Evolutionary conservation across 2,888 invertebrate species (phyloP).

Genomic region (Busseola fusca): DNA sequence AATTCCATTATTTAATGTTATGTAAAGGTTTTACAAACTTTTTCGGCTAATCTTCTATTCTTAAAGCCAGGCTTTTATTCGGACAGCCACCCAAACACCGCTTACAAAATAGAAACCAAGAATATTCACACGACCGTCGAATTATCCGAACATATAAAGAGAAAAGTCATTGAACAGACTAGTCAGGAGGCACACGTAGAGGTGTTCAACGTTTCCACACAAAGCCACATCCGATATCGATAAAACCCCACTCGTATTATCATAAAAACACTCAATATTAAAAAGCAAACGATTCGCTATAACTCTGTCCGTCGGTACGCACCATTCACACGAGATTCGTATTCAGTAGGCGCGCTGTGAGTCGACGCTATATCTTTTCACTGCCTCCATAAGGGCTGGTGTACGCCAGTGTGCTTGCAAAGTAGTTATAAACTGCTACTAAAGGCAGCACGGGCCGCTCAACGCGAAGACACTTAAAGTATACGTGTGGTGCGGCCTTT

Average conservation of each 20-base stretch:
- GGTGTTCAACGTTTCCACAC: constrained; percentile 66
- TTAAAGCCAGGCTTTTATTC: not conserved
- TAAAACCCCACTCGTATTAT: constrained; percentile 72
- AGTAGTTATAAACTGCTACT: constrained; percentile 82
- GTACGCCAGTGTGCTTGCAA: constrained; percentile 74
- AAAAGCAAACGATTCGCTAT: constrained; percentile 77
- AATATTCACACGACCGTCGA: constrained; percentile 24
- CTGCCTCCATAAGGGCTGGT: constrained; percentile 80
- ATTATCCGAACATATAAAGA: constrained; percentile 51
- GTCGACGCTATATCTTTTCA: constrained; percentile 82
- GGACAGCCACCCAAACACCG: not conserved
- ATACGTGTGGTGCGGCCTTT: constrained; percentile 74
- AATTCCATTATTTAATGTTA: not conserved
- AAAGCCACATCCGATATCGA: constrained; percentile 69
- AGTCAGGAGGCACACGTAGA: constrained; percentile 60
- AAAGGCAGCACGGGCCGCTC: constrained; percentile 69
- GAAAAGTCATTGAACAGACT: constrained; percentile 39
- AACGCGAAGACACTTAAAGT: constrained; percentile 69
- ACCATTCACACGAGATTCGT: constrained; percentile 80
- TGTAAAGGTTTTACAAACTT: not conserved
- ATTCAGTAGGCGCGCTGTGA: constrained; percentile 76
- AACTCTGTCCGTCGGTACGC: constrained; percentile 76
- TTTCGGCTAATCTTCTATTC: not conserved
- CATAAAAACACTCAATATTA: constrained; percentile 83
- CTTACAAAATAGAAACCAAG: constrained; percentile 22